Conservation (phyloP, 2,888 invertebrate genomes). For the Carterocephalus palaemon region DNA sequence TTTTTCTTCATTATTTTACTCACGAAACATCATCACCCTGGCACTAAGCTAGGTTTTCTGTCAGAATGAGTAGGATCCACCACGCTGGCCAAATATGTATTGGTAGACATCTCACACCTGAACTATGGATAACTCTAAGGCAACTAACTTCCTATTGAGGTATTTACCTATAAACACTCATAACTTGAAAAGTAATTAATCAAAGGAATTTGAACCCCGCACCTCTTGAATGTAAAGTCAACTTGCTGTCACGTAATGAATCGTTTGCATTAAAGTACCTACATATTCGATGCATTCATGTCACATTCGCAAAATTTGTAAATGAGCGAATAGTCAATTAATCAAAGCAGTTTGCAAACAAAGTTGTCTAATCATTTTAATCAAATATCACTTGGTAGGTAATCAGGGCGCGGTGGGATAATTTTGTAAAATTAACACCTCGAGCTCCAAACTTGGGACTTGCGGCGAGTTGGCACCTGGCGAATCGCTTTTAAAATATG, state of each 20-base stretch:
- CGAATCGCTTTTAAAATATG: constrained; percentile 59
- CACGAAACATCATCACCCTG: too few relatives aligned
- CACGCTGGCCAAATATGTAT: too few relatives aligned
- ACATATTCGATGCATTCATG: too few relatives aligned
- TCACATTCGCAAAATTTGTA: neutral
- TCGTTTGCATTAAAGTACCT: neutral
- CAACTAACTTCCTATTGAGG: too few relatives aligned
- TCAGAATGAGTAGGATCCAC: too few relatives aligned
- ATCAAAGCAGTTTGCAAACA: constrained; percentile 13
- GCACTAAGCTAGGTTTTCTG: too few relatives aligned
- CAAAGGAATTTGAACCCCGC: neutral
- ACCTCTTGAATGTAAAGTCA: neutral
- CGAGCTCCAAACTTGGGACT: constrained; percentile 23
- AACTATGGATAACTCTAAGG: too few relatives aligned
- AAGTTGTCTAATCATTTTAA: constrained; percentile 19
- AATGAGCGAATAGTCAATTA: constrained; percentile 1
- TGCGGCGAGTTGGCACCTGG: constrained; percentile 41
- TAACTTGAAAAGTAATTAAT: too few relatives aligned
- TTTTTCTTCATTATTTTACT: too few relatives aligned
- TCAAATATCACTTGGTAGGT: constrained; percentile 25
- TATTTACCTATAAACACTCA: too few relatives aligned
- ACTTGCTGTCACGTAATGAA: neutral
- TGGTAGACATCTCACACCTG: too few relatives aligned
- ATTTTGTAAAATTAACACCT: constrained; percentile 34
- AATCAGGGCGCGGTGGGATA: constrained; percentile 25